A percentile compares a stretch with the other conserved stretches of the same genome.
Evolutionary conservation across 2,797 vertebrate genomes (phyloP).

Genomic region (Dermochelys coriacea): DNA sequence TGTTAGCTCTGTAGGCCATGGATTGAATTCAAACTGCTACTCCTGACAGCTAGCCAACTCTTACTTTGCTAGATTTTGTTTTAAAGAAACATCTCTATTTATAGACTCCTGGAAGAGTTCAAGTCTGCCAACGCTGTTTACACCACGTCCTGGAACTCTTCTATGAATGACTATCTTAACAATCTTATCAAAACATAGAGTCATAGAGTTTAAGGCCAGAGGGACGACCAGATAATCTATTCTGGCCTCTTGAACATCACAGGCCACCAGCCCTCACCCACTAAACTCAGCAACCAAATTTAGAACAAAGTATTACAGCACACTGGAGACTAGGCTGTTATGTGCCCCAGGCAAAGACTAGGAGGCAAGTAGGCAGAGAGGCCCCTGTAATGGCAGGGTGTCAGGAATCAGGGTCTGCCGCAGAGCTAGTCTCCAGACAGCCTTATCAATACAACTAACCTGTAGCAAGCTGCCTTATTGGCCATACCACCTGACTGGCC

Average conservation of each 20-base stretch:
- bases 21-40: slow-evolving; percentile 12
- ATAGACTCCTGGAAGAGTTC: not conserved
- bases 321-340: not conserved
- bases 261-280: not conserved
- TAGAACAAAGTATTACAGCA: not conserved
- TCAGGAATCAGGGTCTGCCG: not conserved
- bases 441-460: not conserved
- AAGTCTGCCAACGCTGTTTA: not conserved
- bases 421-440: not conserved
- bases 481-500: not conserved
- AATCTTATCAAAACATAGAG: not conserved
- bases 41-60: not conserved
- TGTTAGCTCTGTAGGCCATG: slow-evolving; percentile 35
- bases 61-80: slow-evolving; percentile 20
- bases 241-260: not conserved
- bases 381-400: not conserved
- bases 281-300: not conserved
- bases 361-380: not conserved
- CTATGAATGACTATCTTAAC: not conserved
- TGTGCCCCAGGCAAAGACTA: not conserved
- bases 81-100: not conserved
- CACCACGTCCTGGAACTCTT: not conserved
- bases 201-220: not conserved
- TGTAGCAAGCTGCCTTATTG: not conserved
- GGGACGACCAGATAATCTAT: not conserved